A percentile compares a stretch with the other conserved stretches of the same genome.
Conservation (phyloP, 2,113 vertebrate species). For the Rhinoptilus africanus region DNA sequence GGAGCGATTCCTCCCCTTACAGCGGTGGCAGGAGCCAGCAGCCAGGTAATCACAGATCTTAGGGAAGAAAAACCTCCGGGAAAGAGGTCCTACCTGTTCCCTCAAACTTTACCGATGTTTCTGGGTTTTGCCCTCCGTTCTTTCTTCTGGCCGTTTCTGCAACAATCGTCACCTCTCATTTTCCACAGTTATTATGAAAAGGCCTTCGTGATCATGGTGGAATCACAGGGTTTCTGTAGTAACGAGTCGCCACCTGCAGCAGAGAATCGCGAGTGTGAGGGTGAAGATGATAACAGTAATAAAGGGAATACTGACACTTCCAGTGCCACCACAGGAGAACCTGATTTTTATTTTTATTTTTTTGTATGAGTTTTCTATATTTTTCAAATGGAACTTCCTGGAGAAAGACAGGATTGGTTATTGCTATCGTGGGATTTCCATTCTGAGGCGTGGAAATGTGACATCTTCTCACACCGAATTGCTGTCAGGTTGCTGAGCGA, state of each 20-base stretch:
- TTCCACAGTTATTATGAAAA: neutral
- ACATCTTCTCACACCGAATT: neutral
- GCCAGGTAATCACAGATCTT: neutral
- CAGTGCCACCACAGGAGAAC: neutral
- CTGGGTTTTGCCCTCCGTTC: neutral
- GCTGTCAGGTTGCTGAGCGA: neutral
- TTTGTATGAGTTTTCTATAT: neutral
- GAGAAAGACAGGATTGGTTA: neutral
- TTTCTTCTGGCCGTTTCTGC: neutral
- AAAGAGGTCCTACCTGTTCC: neutral
- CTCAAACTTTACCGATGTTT: neutral
- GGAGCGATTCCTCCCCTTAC: neutral
- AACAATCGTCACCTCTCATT: neutral
- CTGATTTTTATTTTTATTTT: neutral
- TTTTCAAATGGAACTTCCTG: neutral
- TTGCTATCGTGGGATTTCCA: neutral
- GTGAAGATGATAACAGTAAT: neutral
- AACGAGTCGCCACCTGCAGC: neutral
- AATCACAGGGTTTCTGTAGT: neutral
- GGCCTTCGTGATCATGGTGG: neutral
- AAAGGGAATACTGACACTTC: neutral
- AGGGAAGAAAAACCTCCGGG: neutral
- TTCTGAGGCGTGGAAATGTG: neutral
- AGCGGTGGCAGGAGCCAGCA: neutral
- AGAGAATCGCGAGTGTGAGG: accelerated